These are phyloP conservation scores for Agrotis ipsilon DNA, from an alignment of 2,888 invertebrate genomes.

Conservation along the genomic window DNA sequence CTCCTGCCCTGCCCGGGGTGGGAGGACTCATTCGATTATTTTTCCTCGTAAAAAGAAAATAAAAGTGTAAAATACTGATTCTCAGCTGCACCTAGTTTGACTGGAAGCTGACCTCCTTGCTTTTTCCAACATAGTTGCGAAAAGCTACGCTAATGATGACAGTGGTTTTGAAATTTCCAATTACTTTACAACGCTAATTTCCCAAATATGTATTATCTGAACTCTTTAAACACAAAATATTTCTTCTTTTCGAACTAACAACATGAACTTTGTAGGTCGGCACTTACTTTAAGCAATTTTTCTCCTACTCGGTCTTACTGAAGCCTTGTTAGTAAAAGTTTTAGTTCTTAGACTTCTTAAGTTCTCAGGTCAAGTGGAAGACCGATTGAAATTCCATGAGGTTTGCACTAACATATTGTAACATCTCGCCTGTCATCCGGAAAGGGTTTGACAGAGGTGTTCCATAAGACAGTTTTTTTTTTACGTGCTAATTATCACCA, in stretches of 20 bases:
- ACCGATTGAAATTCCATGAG: conserved; percentile 29
- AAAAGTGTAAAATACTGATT: too few relatives aligned
- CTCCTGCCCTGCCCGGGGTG: too few relatives aligned
- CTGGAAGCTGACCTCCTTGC: too few relatives aligned
- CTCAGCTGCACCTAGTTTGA: too few relatives aligned
- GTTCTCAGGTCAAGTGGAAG: conserved; percentile 13
- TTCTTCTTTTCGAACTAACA: conserved; percentile 21
- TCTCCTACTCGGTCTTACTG: conserved; percentile 41
- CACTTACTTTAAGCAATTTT: conserved; percentile 41
- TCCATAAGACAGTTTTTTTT: neutral
- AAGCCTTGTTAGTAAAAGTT: conserved; percentile 58
- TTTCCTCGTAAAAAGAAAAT: too few relatives aligned
- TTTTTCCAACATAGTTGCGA: too few relatives aligned
- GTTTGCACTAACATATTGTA: conserved; percentile 23
- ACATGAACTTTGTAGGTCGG: conserved; percentile 38
- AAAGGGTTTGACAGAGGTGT: neutral
- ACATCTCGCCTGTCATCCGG: neutral
- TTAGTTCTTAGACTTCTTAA: conserved; percentile 26
- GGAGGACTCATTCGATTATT: too few relatives aligned
- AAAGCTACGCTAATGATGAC: too few relatives aligned
- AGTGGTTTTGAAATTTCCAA: neutral
- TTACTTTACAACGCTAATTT: neutral
- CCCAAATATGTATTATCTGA: conserved; percentile 15
- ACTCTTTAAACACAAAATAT: conserved; percentile 2
- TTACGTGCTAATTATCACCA: too few relatives aligned